Base-by-base conservation (phyloP, 2,113 vertebrate genomes). In the Ranitomeya imitator region DNA sequence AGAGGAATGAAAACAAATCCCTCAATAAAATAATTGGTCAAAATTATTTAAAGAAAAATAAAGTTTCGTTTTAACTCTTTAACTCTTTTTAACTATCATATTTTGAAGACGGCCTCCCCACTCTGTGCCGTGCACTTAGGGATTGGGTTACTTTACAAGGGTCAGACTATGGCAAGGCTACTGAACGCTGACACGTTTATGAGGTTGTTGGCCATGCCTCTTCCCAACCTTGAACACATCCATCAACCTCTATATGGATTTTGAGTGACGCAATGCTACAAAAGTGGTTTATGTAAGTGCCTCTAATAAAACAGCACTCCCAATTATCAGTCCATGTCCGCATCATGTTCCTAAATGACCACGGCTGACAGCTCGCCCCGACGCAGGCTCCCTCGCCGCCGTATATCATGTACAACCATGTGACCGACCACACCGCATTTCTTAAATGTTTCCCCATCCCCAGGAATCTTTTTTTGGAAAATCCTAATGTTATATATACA, bases 401-500 rank as follows among this genome's bases (percentile, higher is more conserved):
- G 31, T 83, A 52, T 63, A 67, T 15, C 63, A 52, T 83, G 80
- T 45, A 52, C 51, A 82, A 65, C 79, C 82, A 74, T 45, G 65
- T 54, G 74, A 54, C 45, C 61, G 74, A 54, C n/a, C 61, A 54
- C 45, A 37, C 59, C 6, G 21, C 86, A 87, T 87, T 65, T 69
- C 45, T 80, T 3, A 31, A 55, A 87, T 87, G 86, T 65, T 87
- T 86, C 77, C 15, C 61, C 21, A 79, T 57, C 61, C 76, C 60
- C 21, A 79, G 77, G 45, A 86, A 26, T 60, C 60, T 79, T 79
- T 86, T 86, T 78, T 37, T 13, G 60, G 69, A 80, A 71, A 87
- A 67, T 61, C 63, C 71, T 71, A 87, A 14, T 45, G 63, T 52
- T 80, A n/a, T 87, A 87, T 87, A 87, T 87, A 71, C 73, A 80